Evolutionary conservation across 2,797 vertebrate genomes (phyloP).

Genomic region (Buphagus erythrorhynchus): DNA sequence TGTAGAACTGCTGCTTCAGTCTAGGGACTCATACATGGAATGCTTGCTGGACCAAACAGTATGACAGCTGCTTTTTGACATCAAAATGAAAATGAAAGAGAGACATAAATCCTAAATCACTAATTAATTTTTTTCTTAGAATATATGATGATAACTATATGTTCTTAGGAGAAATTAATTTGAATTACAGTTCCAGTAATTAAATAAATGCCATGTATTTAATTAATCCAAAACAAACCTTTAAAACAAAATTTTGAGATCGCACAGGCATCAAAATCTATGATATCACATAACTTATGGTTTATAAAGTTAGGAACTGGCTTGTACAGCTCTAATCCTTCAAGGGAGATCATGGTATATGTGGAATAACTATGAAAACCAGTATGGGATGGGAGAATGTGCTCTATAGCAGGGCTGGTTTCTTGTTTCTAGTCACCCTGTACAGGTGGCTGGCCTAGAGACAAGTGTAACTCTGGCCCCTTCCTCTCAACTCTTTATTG

Average conservation of each 20-base stretch:
- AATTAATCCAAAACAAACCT: neutral
- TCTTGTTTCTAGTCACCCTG: neutral
- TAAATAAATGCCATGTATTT: neutral
- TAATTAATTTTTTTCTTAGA: neutral
- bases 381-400: neutral
- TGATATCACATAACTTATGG: neutral
- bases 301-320: neutral
- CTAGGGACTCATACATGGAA: neutral
- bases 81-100: neutral
- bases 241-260: neutral
- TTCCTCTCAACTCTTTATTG: neutral
- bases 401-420: neutral
- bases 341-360: neutral
- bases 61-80: neutral
- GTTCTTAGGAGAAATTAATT: neutral
- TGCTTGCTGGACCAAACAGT: neutral
- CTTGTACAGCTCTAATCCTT: neutral
- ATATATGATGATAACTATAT: neutral
- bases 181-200: neutral
- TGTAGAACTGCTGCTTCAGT: neutral
- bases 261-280: neutral
- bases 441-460: neutral
- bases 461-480: neutral
- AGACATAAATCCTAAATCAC: neutral
- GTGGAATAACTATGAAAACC: neutral